These are phyloP conservation scores for Carlito syrichta DNA, from an alignment of 2,113 vertebrate species.

Conservation along the genomic window DNA sequence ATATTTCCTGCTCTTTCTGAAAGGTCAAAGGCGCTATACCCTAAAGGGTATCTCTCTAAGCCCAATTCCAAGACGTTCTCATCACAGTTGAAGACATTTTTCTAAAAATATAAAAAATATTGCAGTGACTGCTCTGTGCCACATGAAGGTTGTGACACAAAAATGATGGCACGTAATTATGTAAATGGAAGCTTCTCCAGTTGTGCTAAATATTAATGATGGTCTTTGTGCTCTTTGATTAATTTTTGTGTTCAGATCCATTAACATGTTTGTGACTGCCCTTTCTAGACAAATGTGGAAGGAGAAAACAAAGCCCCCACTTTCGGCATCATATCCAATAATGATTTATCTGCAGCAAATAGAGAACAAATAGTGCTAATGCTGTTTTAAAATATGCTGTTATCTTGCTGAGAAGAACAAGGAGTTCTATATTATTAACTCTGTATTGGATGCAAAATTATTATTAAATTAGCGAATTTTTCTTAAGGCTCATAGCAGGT, in stretches of 20 bases:
- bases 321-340: neutral
- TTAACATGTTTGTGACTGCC: neutral
- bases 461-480: neutral
- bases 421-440: neutral
- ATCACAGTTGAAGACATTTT: neutral
- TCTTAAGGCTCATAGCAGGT: neutral
- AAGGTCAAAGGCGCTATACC: neutral
- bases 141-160: slow-evolving; percentile 3
- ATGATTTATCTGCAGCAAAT: neutral
- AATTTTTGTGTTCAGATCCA: neutral
- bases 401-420: neutral
- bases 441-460: neutral
- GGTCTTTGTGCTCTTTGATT: neutral
- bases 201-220: slow-evolving; percentile 19
- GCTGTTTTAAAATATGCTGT: neutral
- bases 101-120: neutral
- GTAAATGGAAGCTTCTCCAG: neutral
- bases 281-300: neutral
- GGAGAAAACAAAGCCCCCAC: neutral
- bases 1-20: neutral
- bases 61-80: neutral
- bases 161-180: neutral
- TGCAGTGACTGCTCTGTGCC: neutral
- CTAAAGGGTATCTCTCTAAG: neutral
- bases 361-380: neutral